Evolutionary conservation across 2,888 invertebrate species (phyloP).

Genomic region (Hydrotaea cyrtoneurina): DNA sequence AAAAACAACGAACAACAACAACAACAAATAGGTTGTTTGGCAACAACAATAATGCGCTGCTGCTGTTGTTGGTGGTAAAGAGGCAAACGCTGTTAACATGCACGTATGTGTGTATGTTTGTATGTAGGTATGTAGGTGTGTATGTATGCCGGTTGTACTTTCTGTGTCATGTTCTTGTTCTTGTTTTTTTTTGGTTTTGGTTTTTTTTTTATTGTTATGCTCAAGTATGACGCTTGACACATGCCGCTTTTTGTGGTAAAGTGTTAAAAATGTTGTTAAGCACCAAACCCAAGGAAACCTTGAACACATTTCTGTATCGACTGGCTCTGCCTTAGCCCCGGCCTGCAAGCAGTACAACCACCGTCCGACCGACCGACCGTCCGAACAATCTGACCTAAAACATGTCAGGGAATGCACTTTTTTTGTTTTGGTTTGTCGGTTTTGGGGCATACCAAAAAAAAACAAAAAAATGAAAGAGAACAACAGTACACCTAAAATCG

Average conservation of each 20-base stretch:
- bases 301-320: conserved; percentile 31
- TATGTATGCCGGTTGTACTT: conserved; percentile 1
- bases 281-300: conserved; percentile 43
- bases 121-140: not conserved
- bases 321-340: too few relatives aligned
- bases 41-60: not conserved
- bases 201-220: too few relatives aligned
- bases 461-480: too few relatives aligned
- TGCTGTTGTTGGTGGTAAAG: conserved; percentile 11
- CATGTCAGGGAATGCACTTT: conserved; percentile 10
- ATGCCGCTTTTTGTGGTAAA: conserved; percentile 55
- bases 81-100: conserved; percentile 45
- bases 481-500: conserved; percentile 22
- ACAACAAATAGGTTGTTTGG: conserved; percentile 17
- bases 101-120: conserved; percentile 28
- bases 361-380: conserved; percentile 33
- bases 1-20: too few relatives aligned
- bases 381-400: conserved; percentile 41
- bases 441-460: not conserved
- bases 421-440: not conserved
- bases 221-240: conserved; percentile 49
- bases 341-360: not conserved
- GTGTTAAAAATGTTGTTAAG: conserved; percentile 55
- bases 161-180: conserved; percentile 39
- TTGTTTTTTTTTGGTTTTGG: not conserved